Base-by-base conservation (phyloP, 2,113 vertebrate genomes). In the Marmota flaviventris region DNA sequence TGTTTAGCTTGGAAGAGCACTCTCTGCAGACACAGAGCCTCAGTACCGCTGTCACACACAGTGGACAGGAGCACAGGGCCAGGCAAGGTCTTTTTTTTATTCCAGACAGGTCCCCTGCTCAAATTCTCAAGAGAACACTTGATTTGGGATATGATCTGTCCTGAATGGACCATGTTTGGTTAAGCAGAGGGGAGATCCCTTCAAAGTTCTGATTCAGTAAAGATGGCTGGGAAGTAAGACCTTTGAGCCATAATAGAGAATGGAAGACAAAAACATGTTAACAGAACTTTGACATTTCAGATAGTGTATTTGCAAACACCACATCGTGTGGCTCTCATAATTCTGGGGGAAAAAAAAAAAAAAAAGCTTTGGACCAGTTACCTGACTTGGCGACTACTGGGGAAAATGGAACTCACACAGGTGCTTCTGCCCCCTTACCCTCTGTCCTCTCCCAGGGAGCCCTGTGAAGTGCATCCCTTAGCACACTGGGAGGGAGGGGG, bases 31-130 rank as follows among this genome's bases (percentile, higher is more conserved):
- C 27, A 34, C n/a, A 1, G 53, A 72, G 14, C n/a, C 73, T 72
- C 16, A 1, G 42, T 0, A 12, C 2, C 1, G 2, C 56, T 0
- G 58, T 16, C 70, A 39, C 4, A 20, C 1, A 8, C 3, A 5
- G 7, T 2, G 11, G 17, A 29, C 7, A 77, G 45, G 45, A 11
- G 24, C 22, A 11, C 0, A 0, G 13, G 69, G 20, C 4, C 1
- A 24, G 42, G 37, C 42, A 20, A n/a, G 18, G 92, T 45, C 92
- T 39, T 7, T 34, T 34, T 48, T n/a, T 22, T 1, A 24, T 1
- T 42, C 65, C 51, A 22, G 39, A 45, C 2, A 5, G 27, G 86
- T 18, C 37, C 12, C 10, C 93, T 17, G 75, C 42, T 81, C n/a
- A 3, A 4, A 7, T 25, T 76, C 42, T 70, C 45, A 34, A 13